These are phyloP conservation scores for Ephydatia muelleri DNA, from an alignment of 37 sponge, comb jelly and placozoan species.

Conservation along the genomic window DNA sequence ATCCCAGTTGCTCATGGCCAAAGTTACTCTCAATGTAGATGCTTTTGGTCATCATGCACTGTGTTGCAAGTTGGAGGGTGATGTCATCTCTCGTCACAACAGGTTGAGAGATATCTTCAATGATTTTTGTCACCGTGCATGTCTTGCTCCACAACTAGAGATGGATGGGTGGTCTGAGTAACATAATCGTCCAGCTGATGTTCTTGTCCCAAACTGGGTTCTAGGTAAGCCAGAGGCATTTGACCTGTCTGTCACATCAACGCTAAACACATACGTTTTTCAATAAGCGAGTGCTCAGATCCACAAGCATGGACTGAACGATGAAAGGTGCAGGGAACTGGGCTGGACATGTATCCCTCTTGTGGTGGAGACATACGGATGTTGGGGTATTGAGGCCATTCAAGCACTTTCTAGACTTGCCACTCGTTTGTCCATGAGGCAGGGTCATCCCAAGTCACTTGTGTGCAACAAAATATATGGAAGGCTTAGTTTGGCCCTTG, in stretches of 20 bases:
- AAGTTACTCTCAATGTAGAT: neutral
- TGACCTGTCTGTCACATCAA: neutral
- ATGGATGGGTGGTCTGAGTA: neutral
- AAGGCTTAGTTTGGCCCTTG: too few species aligned
- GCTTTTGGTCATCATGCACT: neutral
- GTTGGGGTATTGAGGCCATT: too few species aligned
- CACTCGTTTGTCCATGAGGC: too few species aligned
- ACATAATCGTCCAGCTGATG: neutral
- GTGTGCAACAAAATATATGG: too few species aligned
- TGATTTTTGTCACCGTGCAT: neutral
- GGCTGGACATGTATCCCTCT: too few species aligned
- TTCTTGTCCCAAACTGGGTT: neutral
- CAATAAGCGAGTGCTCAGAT: neutral
- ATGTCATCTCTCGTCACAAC: neutral
- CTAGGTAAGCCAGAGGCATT: neutral
- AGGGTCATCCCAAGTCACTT: too few species aligned
- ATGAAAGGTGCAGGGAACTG: too few species aligned
- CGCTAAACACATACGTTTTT: neutral
- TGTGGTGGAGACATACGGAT: too few species aligned
- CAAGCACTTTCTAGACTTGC: too few species aligned
- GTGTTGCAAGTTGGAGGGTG: neutral
- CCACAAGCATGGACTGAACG: too few species aligned
- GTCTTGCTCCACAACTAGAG: slow-evolving; percentile 1
- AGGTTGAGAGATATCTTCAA: neutral
- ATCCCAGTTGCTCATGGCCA: neutral